These are phyloP conservation scores for Lepetodrilus schrolli DNA, from an alignment of 2,888 invertebrate genomes.

Conservation along the genomic window DNA sequence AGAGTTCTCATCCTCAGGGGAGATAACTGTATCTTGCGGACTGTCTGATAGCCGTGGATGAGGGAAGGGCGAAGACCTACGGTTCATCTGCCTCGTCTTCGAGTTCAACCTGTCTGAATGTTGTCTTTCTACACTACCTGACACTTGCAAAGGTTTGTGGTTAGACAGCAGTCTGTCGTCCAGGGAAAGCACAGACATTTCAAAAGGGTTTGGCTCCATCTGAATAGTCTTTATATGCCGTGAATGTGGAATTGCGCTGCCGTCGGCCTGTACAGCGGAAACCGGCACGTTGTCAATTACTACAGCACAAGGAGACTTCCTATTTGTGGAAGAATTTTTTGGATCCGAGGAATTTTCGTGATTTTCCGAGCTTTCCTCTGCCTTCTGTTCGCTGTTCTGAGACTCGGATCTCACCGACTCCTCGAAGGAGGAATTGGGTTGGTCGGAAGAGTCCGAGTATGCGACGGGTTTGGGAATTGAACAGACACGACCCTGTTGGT, in stretches of 20 bases:
- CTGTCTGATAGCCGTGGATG: not conserved
- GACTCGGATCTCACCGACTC: slow-evolving; percentile 23
- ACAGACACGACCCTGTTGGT: too few relatives aligned
- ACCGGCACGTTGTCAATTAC: not conserved
- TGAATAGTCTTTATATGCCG: not conserved
- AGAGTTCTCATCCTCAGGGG: not conserved
- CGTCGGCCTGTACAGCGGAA: not conserved
- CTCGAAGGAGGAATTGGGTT: slow-evolving; percentile 18
- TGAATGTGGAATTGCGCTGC: not conserved
- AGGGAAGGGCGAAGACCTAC: not conserved
- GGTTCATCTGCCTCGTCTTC: not conserved
- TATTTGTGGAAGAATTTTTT: not conserved
- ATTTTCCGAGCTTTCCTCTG: not conserved
- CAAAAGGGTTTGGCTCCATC: not conserved
- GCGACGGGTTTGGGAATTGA: not conserved
- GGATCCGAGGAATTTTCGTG: not conserved
- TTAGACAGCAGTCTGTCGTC: slow-evolving; percentile 11
- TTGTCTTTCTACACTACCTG: not conserved
- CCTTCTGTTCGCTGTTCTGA: slow-evolving; percentile 2
- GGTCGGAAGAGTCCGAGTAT: not conserved
- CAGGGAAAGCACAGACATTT: slow-evolving; percentile 1
- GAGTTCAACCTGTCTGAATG: not conserved
- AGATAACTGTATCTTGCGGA: not conserved
- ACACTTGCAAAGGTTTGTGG: not conserved
- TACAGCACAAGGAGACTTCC: not conserved